Conservation (phyloP, 2,797 vertebrate species). For the Coracias cyanogaster region DNA sequence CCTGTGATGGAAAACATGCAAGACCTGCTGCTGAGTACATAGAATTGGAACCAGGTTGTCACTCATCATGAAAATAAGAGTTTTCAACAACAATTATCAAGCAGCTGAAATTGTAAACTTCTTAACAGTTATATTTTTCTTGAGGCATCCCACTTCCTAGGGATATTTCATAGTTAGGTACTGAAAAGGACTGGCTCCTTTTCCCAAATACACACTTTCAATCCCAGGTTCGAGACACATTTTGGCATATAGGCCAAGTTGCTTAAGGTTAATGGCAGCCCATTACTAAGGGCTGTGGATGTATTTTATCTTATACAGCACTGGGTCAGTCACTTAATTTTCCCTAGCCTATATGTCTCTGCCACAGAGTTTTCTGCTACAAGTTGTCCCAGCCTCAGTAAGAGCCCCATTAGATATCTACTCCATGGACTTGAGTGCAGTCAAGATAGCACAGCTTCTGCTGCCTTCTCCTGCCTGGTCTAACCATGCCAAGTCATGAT, state of each 20-base stretch:
- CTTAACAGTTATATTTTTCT: not conserved
- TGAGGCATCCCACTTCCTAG: not conserved
- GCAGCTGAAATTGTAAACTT: not conserved
- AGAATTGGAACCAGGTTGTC: not conserved
- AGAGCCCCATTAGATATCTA: not conserved
- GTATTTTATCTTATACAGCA: not conserved
- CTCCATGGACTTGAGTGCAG: not conserved
- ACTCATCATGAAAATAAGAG: not conserved
- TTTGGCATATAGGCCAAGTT: not conserved
- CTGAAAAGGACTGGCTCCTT: not conserved
- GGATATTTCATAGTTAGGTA: not conserved
- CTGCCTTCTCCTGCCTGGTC: not conserved
- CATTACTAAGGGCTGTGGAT: not conserved
- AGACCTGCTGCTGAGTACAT: not conserved
- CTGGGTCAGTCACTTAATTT: not conserved
- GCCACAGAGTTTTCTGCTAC: not conserved
- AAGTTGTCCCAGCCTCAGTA: not conserved
- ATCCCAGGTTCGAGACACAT: not conserved
- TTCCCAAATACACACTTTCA: not conserved
- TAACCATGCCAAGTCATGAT: rapidly evolving
- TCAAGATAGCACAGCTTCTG: not conserved
- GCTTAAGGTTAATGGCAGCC: not conserved
- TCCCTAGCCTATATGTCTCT: not conserved
- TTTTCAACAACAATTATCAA: not conserved
- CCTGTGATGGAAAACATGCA: not conserved